phyloP scores from a whole-genome alignment of 1,140 invertebrate genomes.

The Zaprionus davidi region DNA sequence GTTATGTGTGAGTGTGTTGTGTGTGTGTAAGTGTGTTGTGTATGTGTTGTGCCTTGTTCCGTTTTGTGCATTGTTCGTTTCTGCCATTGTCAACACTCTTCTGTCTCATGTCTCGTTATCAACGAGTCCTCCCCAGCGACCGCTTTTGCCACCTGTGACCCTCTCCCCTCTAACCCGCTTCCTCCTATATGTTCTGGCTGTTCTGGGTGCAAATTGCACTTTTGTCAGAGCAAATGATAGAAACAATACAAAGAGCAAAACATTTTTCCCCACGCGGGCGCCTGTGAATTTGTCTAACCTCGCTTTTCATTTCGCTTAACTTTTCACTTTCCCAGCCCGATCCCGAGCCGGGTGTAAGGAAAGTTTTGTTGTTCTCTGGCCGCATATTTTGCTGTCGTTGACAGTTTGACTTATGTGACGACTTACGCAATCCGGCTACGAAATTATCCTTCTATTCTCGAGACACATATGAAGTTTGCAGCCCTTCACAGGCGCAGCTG shows the following conservation, averaged over 20 bases:
- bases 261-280: constrained; percentile 51
- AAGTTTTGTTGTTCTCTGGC: constrained; percentile 3
- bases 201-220: constrained; percentile 81
- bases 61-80: constrained; percentile 57
- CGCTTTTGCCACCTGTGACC: not conserved
- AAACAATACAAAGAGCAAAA: constrained; percentile 70
- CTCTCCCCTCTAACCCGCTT: not conserved
- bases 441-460: constrained; percentile 53
- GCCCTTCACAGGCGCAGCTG: not conserved
- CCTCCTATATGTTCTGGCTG: constrained; percentile 47
- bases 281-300: constrained; percentile 53
- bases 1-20: constrained; percentile 38
- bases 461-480: constrained; percentile 12
- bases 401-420: constrained; percentile 69
- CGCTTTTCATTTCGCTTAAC: constrained; percentile 73
- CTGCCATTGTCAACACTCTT: constrained; percentile 73
- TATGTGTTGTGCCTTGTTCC: no score
- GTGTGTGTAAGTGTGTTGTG: constrained; percentile 41
- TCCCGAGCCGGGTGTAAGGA: constrained; percentile 2
- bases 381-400: constrained; percentile 60
- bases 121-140: constrained; percentile 1
- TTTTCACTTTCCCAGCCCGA: constrained; percentile 70
- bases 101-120: constrained; percentile 44
- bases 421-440: constrained; percentile 58
- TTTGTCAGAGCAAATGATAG: constrained; percentile 77